These are phyloP conservation scores for Synergus gifuensis DNA, from an alignment of 2,888 invertebrate genomes.

Conservation along the genomic window DNA sequence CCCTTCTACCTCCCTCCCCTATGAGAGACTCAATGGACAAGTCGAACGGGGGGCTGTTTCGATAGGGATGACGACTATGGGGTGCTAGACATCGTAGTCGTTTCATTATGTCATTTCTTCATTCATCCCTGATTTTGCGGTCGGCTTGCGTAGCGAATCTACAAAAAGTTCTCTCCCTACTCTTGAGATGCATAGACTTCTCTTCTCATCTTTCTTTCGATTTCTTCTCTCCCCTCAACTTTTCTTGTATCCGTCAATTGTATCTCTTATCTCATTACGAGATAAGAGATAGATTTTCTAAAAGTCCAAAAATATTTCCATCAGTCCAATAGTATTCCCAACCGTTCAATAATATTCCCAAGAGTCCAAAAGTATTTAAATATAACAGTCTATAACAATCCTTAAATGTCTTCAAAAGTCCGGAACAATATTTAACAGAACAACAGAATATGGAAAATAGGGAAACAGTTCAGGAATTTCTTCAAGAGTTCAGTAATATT, in stretches of 20 bases:
- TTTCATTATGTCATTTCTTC: constrained; percentile 76
- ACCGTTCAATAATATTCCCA: no score
- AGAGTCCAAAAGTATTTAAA: no score
- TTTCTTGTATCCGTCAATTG: background rate
- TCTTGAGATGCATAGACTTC: constrained; percentile 52
- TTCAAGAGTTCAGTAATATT: no score
- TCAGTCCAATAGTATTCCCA: no score
- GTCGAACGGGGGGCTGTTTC: constrained; percentile 56
- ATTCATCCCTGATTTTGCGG: constrained; percentile 77
- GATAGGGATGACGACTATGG: constrained; percentile 55
- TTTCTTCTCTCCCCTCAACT: constrained; percentile 36
- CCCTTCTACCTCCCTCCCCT: constrained; percentile 51
- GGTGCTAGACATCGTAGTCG: constrained; percentile 48
- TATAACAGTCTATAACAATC: no score
- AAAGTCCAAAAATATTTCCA: no score
- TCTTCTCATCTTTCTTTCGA: constrained; percentile 32
- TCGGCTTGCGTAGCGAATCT: constrained; percentile 76
- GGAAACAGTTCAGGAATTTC: no score
- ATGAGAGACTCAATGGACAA: constrained; percentile 64
- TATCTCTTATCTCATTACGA: constrained; percentile 37
- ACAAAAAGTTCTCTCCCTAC: constrained; percentile 61
- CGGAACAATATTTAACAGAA: no score
- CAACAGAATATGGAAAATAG: no score
- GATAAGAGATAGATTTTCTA: no score
- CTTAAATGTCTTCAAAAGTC: no score